Evolutionary conservation across 2,113 vertebrate genomes (phyloP).

Genomic region (Oryzias celebensis): DNA sequence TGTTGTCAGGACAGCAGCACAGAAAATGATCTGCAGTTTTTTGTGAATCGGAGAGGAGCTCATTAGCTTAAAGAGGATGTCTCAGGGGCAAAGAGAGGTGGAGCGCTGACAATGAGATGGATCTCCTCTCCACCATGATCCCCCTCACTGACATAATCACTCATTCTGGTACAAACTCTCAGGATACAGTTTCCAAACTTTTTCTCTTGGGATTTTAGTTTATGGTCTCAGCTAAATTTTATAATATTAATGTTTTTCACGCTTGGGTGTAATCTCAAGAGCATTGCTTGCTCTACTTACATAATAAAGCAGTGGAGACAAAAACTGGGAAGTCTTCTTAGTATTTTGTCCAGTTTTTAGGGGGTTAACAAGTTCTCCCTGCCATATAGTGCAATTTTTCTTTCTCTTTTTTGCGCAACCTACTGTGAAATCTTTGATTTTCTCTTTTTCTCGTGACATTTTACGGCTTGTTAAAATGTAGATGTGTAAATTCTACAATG

Average conservation of each 20-base stretch:
- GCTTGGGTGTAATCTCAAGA: conserved; percentile 24
- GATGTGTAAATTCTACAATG: neutral
- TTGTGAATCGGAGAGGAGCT: conserved; percentile 8
- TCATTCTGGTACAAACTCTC: conserved; percentile 22
- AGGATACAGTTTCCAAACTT: conserved; percentile 13
- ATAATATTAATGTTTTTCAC: conserved; percentile 8
- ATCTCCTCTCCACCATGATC: conserved; percentile 13
- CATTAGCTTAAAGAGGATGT: conserved; percentile 15
- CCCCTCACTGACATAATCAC: conserved; percentile 26
- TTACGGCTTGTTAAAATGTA: neutral
- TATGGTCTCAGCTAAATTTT: conserved; percentile 11
- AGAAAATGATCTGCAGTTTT: neutral
- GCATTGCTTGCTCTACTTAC: neutral
- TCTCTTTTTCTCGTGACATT: neutral
- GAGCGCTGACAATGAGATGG: conserved; percentile 6
- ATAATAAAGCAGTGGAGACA: neutral
- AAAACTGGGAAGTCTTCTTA: neutral
- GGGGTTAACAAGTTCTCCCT: too few relatives aligned
- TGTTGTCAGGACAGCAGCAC: too few relatives aligned
- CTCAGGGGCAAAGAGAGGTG: conserved; percentile 3
- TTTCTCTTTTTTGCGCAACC: neutral
- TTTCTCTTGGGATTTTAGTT: conserved; percentile 20
- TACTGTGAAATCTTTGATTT: neutral
- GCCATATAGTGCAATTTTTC: too few relatives aligned
- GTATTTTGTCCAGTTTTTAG: too few relatives aligned